phyloP scores from a whole-genome alignment of 2,888 invertebrate genomes.

The Xestia c-nigrum region DNA sequence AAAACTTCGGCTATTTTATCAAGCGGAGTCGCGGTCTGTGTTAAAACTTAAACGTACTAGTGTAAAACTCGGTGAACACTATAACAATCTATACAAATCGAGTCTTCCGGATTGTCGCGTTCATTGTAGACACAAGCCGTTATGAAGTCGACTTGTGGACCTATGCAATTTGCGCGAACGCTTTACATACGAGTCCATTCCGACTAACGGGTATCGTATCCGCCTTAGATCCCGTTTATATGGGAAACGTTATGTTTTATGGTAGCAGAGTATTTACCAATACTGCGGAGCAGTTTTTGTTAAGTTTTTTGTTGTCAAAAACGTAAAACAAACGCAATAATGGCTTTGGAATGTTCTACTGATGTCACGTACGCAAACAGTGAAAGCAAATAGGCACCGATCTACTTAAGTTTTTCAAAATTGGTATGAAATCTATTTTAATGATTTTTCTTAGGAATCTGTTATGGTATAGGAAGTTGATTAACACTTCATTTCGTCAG shows the following conservation, averaged over 20 bases:
- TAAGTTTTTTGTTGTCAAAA: constrained; percentile 3
- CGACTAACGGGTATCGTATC: constrained; percentile 76
- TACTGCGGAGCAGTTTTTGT: constrained; percentile 44
- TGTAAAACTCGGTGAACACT: constrained; percentile 43
- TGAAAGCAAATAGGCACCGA: constrained; percentile 18
- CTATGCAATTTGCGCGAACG: constrained; percentile 78
- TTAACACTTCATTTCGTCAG: neutral
- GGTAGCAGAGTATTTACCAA: constrained; percentile 69
- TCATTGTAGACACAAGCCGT: constrained; percentile 65
- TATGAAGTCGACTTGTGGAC: constrained; percentile 67
- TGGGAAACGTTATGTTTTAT: constrained; percentile 73
- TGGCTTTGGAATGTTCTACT: constrained; percentile 32
- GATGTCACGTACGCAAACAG: constrained; percentile 36
- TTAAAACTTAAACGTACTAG: constrained; percentile 23
- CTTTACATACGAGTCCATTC: constrained; percentile 75
- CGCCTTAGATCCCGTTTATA: constrained; percentile 77
- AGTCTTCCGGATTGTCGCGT: constrained; percentile 66
- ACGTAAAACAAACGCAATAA: constrained; percentile 28
- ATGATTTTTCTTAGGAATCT: neutral
- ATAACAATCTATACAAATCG: constrained; percentile 63
- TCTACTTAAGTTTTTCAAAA: neutral
- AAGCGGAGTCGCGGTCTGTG: neutral
- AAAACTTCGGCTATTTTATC: neutral
- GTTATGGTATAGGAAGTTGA: too few species aligned
- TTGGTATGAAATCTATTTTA: neutral